These are phyloP conservation scores for Agrypnia vestita DNA, from an alignment of 1,140 invertebrate species.

Conservation along the genomic window DNA sequence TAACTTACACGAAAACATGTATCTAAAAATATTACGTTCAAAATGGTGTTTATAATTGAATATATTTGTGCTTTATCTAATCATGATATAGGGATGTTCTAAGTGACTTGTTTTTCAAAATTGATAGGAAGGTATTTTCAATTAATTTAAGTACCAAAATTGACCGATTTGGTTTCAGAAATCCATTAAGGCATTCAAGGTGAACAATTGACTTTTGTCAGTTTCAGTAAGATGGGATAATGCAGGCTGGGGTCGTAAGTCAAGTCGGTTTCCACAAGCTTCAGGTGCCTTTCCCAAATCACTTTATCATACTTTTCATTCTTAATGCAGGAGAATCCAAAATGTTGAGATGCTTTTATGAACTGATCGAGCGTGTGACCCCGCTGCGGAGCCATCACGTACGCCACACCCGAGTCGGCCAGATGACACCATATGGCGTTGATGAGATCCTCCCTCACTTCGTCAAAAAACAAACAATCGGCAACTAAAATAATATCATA, in stretches of 20 bases:
- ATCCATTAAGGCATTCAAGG: slow-evolving; percentile 54
- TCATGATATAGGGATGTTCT: not conserved
- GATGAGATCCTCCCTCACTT: slow-evolving; percentile 81
- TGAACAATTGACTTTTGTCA: slow-evolving; percentile 70
- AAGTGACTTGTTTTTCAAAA: not conserved
- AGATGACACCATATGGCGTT: slow-evolving; percentile 80
- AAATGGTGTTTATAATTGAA: slow-evolving; percentile 29
- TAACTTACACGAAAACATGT: not conserved
- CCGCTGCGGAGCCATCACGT: slow-evolving; percentile 85
- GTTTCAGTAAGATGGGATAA: slow-evolving; percentile 78
- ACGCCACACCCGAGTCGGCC: slow-evolving; percentile 77
- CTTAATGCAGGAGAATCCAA: slow-evolving; percentile 75
- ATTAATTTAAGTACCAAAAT: not conserved
- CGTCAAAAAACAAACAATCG: slow-evolving; percentile 90
- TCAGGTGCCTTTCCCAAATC: slow-evolving; percentile 80
- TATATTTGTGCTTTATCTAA: slow-evolving; percentile 14
- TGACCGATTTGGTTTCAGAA: slow-evolving; percentile 14
- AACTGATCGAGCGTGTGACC: slow-evolving; percentile 83
- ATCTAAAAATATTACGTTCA: slow-evolving; percentile 2
- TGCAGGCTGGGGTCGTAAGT: slow-evolving; percentile 81
- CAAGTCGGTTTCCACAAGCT: slow-evolving; percentile 73
- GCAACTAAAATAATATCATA: slow-evolving; percentile 85
- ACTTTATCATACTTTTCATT: slow-evolving; percentile 76
- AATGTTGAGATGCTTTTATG: slow-evolving; percentile 74
- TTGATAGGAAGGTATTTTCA: not conserved